Percentiles rank a stretch among this genome's conserved stretches.
Conservation (phyloP, 2,888 invertebrate species). For the Drosophila anomelani region DNA sequence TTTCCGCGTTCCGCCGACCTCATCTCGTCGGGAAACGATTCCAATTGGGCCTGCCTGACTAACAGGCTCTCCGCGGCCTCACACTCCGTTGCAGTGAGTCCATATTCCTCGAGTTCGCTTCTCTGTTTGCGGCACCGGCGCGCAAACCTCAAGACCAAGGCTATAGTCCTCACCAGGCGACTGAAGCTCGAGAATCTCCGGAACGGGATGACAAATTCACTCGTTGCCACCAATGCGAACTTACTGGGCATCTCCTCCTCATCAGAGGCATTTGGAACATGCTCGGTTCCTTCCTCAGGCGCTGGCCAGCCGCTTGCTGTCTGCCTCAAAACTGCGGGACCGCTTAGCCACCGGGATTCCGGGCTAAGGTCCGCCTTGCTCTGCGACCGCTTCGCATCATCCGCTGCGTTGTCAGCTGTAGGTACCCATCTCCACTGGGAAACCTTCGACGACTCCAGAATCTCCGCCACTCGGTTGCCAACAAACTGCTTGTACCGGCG, state of each 20-base stretch:
- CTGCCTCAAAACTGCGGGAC: no score
- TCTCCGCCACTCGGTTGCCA: no score
- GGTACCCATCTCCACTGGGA: no score
- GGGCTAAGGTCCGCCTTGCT: no score
- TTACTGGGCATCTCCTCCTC: background rate
- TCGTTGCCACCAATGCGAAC: background rate
- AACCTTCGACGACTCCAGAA: no score
- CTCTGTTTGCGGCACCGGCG: background rate
- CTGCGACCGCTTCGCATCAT: no score
- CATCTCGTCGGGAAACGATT: slow-evolving; percentile 12
- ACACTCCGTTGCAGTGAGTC: background rate
- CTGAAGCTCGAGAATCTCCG: slow-evolving; percentile 2
- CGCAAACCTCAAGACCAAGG: background rate
- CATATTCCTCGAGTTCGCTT: background rate
- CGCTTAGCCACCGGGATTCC: no score
- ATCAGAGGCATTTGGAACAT: no score
- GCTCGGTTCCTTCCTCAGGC: no score
- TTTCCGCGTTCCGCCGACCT: background rate
- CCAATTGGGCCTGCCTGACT: background rate
- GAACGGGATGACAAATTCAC: background rate
- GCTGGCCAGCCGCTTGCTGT: background rate
- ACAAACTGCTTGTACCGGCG: no score
- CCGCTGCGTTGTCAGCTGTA: no score
- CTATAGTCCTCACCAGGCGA: background rate
- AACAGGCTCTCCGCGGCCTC: background rate